phyloP scores from a whole-genome alignment of 2,113 vertebrate genomes.

The Hemiprocne comata region DNA sequence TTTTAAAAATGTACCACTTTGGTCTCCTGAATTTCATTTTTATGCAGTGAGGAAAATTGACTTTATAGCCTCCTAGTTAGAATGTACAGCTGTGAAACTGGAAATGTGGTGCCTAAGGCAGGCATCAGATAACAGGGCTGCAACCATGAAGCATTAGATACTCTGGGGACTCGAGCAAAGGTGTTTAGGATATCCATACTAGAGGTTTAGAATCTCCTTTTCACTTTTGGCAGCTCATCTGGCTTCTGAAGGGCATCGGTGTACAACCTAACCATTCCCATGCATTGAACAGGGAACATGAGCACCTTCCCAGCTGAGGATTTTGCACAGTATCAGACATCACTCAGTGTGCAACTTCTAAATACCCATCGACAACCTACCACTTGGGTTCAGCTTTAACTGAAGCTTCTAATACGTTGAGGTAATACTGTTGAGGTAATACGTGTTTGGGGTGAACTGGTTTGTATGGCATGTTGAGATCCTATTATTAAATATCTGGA shows the following conservation, averaged over 20 bases:
- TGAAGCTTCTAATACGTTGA: neutral
- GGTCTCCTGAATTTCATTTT: neutral
- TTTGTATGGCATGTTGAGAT: neutral
- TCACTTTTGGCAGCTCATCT: neutral
- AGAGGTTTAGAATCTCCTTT: neutral
- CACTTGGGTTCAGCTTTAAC: neutral
- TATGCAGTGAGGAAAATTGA: neutral
- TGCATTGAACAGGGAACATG: neutral
- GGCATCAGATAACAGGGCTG: neutral
- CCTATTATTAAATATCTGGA: neutral
- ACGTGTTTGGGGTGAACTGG: neutral
- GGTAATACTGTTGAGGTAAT: neutral
- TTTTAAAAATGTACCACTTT: neutral
- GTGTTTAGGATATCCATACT: neutral
- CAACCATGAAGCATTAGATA: neutral
- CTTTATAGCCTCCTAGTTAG: neutral
- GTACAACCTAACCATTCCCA: neutral
- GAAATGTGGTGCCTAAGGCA: neutral
- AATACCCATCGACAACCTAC: neutral
- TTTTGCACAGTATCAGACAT: neutral
- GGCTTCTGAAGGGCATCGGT: neutral
- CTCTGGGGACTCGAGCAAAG: neutral
- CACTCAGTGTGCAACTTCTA: neutral
- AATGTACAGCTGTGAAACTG: neutral
- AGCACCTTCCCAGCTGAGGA: neutral